Base-by-base conservation (phyloP, 2,888 invertebrate species). In the Drosophila kanekoi region DNA sequence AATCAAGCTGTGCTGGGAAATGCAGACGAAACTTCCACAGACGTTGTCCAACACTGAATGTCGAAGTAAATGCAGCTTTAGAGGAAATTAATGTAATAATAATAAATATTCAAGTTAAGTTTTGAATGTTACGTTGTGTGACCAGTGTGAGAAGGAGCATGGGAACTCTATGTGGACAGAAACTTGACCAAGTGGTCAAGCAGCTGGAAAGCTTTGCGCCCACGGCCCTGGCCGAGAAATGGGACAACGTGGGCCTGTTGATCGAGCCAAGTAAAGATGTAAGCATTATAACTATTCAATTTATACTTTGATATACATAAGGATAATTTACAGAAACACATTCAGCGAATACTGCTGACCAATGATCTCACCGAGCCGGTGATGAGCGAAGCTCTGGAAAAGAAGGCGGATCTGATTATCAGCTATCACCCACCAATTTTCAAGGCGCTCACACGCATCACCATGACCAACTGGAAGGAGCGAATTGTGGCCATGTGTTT, bases 381-480 rank as follows among this genome's bases (percentile, higher is more conserved):
- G 0, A 94, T 98, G 87, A 91, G 95, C 20, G 98, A 98, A 93
- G 97, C 98, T 1, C 90, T 96, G 4, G 91, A 93, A 1, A 91
- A 93, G 54, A 93, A 94, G 14, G 94, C 94, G 54, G 95, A 97
- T 91, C 93, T 98, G 92, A 97, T 99, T 61, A 93, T 99, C 61
- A 96, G 98, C 0, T 99, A 99, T 92, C 99, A 99, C 93, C 99
- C 99, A n/a, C 98, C 98, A 16, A 96, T 99, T 90, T 99, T 99
- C 92, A 93, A 94, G 13, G 95, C 97, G 6, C 83, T 99, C 57
- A 98, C 97, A 90, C 94, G 95, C 38, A 93, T 99, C 40, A 95
- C 95, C 2, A 93, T 97, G 94, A 96, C 94, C 96, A 93, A 94
- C n/a, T 96, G 95, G 95, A 95, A 98, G 93, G 96, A 98, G 90